Base-by-base conservation (phyloP, 2,797 vertebrate species). In the Notolepis coatsorum region DNA sequence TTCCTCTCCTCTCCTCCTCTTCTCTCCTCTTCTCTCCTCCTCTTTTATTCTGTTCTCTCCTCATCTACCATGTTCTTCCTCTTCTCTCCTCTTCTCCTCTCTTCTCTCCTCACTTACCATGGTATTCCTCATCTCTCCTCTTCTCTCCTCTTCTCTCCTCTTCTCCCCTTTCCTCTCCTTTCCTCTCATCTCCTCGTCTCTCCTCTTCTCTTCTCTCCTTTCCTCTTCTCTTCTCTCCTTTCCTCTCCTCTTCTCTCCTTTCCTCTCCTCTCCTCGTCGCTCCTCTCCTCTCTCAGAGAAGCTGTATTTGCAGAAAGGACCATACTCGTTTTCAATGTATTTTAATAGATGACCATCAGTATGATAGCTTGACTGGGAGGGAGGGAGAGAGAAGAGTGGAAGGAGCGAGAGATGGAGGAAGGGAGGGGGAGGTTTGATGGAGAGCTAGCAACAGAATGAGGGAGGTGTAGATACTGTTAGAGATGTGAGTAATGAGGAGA, bases 311-410 rank as follows among this genome's bases (percentile, higher is more conserved):
- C 53, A 72, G 46, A 75, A 80, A 68, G 64, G 60, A 57, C 73
- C 46, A 7, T 35, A 13, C 46, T 69, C 72, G 71, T 73, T 74
- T 64, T 61, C 62, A 75, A 75, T 42, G 15, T 18, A n/a, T 20
- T 20, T 79, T 80, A 80, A 62, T 62, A 80, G 72, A 57, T 73
- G 57, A 77, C 82, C 81, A 82, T 82, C 79, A 67, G 73, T 70
- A 77, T 8, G 54, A 83, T 84, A n/a, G 5, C 76, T 81, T 73
- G 50, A 68, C 65, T 51, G 64, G 57, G 69, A 52, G 58, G 42
- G 27, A n/a, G 58, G 73, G 74, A 66, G 48, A 71, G 69, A 66
- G 49, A 31, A 50, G 52, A 65, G 27, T 49, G 61, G 65, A 71
- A 65, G 59, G 47, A 31, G 27, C 54, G 25, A 7, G 66, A 72